Conservation (phyloP, 2,888 invertebrate genomes). For the Dichetophora obliterata region DNA sequence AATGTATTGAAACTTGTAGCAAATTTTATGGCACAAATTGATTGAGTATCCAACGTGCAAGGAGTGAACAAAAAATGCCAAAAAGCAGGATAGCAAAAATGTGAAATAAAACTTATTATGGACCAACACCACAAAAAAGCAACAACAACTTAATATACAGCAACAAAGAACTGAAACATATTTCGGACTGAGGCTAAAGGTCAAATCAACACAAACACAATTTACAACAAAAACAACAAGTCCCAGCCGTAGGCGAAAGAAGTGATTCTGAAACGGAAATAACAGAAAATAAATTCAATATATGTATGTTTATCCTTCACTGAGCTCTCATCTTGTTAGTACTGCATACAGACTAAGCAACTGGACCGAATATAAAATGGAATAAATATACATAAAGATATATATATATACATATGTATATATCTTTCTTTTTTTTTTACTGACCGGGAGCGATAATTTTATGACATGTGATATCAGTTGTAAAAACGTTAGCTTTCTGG, state of each 20-base stretch:
- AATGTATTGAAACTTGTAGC: neutral
- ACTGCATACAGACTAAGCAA: neutral
- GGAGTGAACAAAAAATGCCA: neutral
- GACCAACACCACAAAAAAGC: neutral
- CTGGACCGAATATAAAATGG: neutral
- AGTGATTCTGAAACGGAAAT: too few relatives aligned
- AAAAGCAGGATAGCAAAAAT: neutral
- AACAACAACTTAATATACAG: neutral
- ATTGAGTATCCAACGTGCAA: neutral
- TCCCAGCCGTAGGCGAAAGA: neutral
- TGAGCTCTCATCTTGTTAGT: neutral
- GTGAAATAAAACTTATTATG: neutral
- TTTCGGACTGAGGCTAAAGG: neutral
- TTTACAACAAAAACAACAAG: neutral
- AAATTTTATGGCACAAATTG: neutral
- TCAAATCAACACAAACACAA: neutral
- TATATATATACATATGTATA: neutral
- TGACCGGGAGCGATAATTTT: neutral
- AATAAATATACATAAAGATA: neutral
- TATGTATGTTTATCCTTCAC: neutral
- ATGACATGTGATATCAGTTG: conserved; percentile 4
- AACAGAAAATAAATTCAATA: conserved; percentile 3
- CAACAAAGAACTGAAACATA: neutral
- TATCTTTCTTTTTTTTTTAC: neutral
- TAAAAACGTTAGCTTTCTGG: neutral